Base-by-base conservation (phyloP, 1,140 invertebrate genomes). In the Diorhabda elongata region DNA sequence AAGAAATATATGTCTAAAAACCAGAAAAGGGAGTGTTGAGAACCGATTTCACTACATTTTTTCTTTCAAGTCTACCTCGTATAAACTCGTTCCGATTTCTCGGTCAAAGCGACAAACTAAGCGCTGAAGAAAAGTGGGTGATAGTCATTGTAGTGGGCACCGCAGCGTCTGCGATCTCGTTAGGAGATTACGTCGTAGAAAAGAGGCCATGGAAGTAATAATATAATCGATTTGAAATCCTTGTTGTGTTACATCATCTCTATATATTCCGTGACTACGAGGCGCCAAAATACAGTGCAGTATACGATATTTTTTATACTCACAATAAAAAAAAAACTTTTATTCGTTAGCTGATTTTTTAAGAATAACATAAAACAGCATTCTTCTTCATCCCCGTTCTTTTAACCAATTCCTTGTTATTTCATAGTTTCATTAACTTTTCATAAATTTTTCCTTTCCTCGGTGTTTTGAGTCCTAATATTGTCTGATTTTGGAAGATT, bases 191-290 rank as follows among this genome's bases (percentile, higher is more conserved):
- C 43, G 61, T 11, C n/a, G 43, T 11, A 52, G 61, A 43, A 43
- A 43, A 62, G 44, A 62, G 43, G 9, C 42, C 42, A 62, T 44
- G 61, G 26, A 43, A 47, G 43, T 43, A 62, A 62, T 44, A 43
- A 42, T 61, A 43, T 44, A 62, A 62, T 62, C 61, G 61, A 62
- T 62, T 43, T n/a, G 43, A 44, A 44, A 62, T 62, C n/a, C n/a
- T 44, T 62, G 8, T 62, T n/a, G 42, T 11, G 42, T 62, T 62
- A 62, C 61, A 62, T 62, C 61, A 62, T 62, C 61, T 42, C 61
- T 44, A 44, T 42, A 62, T 62, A 44, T n/a, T 42, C 42, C 42
- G 61, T 62, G 61, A 62, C 61, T 44, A 4, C 42, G 9, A 44
- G 61, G 61, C 61, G 61, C 61, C 61, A 52, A 52, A 52, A 52